Conservation (phyloP, 2,888 invertebrate genomes). For the Terebella lapidaria region DNA sequence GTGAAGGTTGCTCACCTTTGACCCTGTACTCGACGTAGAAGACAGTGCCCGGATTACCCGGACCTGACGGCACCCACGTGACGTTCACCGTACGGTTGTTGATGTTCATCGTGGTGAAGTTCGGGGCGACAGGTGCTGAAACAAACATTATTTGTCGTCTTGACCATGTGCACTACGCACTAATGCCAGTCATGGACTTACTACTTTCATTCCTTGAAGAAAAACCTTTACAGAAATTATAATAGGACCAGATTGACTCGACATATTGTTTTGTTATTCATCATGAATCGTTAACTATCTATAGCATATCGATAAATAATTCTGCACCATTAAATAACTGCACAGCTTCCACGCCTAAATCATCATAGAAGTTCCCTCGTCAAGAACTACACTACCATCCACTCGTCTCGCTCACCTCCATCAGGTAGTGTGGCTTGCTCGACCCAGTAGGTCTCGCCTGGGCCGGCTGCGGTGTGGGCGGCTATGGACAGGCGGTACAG, state of each 20-base stretch:
- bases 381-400: too few species aligned
- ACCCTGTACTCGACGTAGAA: conserved; percentile 74
- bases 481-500: neutral
- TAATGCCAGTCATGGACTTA: neutral
- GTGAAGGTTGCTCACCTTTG: conserved; percentile 26
- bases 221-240: too few species aligned
- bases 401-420: conserved; percentile 2
- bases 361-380: too few species aligned
- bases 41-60: conserved; percentile 79
- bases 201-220: neutral
- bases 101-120: conserved; percentile 36
- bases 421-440: conserved; percentile 1
- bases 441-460: neutral
- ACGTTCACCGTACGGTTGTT: conserved; percentile 50
- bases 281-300: too few species aligned
- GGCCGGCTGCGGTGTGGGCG: neutral
- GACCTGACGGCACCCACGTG: conserved; percentile 66
- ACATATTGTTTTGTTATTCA: too few species aligned
- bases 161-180: neutral
- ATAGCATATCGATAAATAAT: too few species aligned
- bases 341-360: too few species aligned
- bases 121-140: conserved; percentile 43
- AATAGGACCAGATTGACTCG: too few species aligned
- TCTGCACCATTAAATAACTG: too few species aligned
- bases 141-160: neutral